Base-by-base conservation (phyloP, 2,888 invertebrate species). In the Glyphotaelius pellucidus region DNA sequence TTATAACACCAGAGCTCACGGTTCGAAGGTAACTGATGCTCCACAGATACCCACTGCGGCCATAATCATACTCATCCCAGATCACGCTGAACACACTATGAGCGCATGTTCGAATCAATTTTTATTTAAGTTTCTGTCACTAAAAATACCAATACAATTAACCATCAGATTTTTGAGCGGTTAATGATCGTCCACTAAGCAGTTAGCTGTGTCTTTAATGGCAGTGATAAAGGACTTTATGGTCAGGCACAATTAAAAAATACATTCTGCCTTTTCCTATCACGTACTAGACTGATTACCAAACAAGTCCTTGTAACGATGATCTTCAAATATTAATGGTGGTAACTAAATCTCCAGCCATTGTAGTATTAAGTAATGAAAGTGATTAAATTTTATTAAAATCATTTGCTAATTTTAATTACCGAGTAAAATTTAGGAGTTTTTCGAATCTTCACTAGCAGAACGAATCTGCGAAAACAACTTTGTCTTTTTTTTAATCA, bases 241-340 rank as follows among this genome's bases (percentile, higher is more conserved):
- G 35, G 42, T 30, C 86, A 86, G 14, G 19, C 30, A 15, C 25
- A 86, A 42, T 86, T 42, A 30, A 30, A 86, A 86, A 38, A 30
- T 14, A 86, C 42, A 42, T 42, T 42, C 42, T n/a, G 42, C 30
- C 42, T 86, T 42, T 42, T 42, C 38, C 67, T 67, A 85, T 35
- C 85, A 85, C 85, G 85, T 85, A 35, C 85, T 35, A 86, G 30
- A 86, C 25, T 42, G 86, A 86, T 86, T 25, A 67, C 86, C 86
- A 86, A 42, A 42, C 42, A n/a, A 25, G 86, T 38, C n/a, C 30
- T 15, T 86, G 25, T 86, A 86, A 86, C 30, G 42, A 42, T 86
- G 35, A 30, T 86, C 47, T 86, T 83, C 83, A 32, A 38, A 83
- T 83, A 25, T 83, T 25, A 83, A 83, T 35, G 83, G 35, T 83